phyloP scores from a whole-genome alignment of 2,113 vertebrate species.

The Pitta sordida region DNA sequence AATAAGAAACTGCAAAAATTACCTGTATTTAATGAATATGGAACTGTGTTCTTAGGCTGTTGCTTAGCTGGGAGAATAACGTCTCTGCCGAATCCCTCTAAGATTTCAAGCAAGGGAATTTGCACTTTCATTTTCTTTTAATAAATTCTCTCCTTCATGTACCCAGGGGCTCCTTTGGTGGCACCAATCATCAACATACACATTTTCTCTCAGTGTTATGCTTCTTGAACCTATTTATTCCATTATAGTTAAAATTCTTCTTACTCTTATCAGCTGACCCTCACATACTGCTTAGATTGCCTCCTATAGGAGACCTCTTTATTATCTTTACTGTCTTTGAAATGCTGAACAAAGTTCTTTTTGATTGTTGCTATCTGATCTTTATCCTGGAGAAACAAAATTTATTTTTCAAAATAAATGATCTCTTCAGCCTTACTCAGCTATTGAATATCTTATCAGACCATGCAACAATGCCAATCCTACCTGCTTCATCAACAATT shows the following conservation, averaged over 20 bases:
- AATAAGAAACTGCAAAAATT: background rate
- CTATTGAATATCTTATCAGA: background rate
- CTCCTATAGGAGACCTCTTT: background rate
- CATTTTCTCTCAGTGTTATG: background rate
- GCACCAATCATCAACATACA: background rate
- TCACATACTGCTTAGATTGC: background rate
- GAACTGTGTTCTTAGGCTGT: background rate
- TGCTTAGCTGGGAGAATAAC: background rate
- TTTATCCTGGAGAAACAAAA: background rate
- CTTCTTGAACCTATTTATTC: background rate
- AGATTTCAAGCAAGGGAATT: background rate
- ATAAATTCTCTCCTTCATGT: background rate
- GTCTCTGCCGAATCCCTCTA: background rate
- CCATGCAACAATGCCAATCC: background rate
- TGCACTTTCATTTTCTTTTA: background rate
- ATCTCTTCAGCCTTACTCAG: background rate
- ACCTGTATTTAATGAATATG: background rate
- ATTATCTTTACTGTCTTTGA: background rate
- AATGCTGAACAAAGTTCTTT: background rate
- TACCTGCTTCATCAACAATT: background rate
- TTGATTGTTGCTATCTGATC: background rate
- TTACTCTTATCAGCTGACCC: background rate
- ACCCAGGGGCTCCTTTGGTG: background rate
- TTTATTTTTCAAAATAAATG: background rate
- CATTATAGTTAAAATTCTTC: background rate